A percentile compares a stretch with the other conserved stretches of the same genome.
Evolutionary conservation across 2,797 vertebrate genomes (phyloP).

Genomic region (Paratrypauchen microcephalus): DNA sequence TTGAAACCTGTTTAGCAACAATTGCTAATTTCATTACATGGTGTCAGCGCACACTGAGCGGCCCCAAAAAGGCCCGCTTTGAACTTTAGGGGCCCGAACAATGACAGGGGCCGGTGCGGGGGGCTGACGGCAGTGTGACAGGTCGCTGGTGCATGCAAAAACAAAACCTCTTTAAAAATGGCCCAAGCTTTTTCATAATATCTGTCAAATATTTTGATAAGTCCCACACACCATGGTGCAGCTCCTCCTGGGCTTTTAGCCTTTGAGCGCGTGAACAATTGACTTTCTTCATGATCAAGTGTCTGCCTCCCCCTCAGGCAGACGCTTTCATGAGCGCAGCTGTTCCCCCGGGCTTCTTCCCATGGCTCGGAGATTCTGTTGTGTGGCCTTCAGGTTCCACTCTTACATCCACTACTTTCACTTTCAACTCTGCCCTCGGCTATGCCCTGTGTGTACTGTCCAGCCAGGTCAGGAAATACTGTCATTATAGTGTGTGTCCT

Average conservation of each 20-base stretch:
- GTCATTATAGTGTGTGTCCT: background rate
- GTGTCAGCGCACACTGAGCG: slow-evolving; percentile 91
- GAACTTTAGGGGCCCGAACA: slow-evolving; percentile 89
- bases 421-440: slow-evolving; percentile 9
- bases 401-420: slow-evolving; percentile 47
- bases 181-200: slow-evolving; percentile 90
- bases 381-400: slow-evolving; percentile 64
- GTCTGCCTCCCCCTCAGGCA: slow-evolving; percentile 88
- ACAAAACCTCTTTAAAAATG: slow-evolving; percentile 47
- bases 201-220: slow-evolving; percentile 99
- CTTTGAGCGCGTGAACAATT: slow-evolving; percentile 91
- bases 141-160: slow-evolving; percentile 87
- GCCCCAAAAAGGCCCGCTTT: slow-evolving; percentile 88
- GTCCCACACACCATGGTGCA: slow-evolving; percentile 95
- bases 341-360: slow-evolving; percentile 94
- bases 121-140: slow-evolving; percentile 86
- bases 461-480: background rate
- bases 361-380: slow-evolving; percentile 80
- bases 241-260: slow-evolving; percentile 67
- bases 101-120: slow-evolving; percentile 87
- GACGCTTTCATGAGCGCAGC: slow-evolving; percentile 93
- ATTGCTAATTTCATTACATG: slow-evolving; percentile 93
- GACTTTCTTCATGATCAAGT: slow-evolving; percentile 92
- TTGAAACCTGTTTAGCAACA: slow-evolving; percentile 94
- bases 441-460: slow-evolving; percentile 15